Percentiles rank a stretch among this genome's conserved stretches.
Evolutionary conservation across 2,888 invertebrate genomes (phyloP).

Genomic region (Rapana venosa): DNA sequence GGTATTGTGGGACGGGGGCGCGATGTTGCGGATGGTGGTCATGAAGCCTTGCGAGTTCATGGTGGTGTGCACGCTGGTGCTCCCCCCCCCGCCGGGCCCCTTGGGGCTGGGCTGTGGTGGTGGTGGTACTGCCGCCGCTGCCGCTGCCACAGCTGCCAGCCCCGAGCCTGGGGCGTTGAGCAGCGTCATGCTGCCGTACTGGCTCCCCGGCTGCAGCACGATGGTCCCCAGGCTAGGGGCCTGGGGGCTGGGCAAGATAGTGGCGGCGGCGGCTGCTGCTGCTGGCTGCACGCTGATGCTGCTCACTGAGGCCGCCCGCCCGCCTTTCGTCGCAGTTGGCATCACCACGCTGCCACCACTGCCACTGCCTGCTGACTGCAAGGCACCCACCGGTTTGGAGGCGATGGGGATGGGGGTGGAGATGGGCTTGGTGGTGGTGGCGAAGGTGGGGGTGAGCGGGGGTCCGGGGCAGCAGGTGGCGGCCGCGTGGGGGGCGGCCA

Average conservation of each 20-base stretch:
- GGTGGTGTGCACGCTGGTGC: conserved; percentile 42
- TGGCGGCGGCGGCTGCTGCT: no score
- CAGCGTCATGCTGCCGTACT: conserved; percentile 45
- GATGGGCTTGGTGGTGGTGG: conserved; percentile 71
- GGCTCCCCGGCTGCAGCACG: conserved; percentile 48
- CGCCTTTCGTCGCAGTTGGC: conserved; percentile 26
- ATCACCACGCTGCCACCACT: conserved; percentile 5
- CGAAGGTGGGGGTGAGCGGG: conserved; percentile 64
- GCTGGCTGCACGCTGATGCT: conserved; percentile 47
- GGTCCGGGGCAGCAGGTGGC: conserved; percentile 50
- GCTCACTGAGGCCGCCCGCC: conserved; percentile 38
- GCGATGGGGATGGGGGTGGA: conserved; percentile 73
- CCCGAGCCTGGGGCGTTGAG: conserved; percentile 47
- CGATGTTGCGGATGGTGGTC: conserved; percentile 66
- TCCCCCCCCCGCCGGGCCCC: neutral
- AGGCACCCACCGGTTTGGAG: conserved; percentile 63
- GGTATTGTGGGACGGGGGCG: conserved; percentile 58
- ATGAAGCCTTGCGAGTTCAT: conserved; percentile 56
- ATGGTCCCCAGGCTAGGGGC: conserved; percentile 47
- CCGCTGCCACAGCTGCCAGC: conserved; percentile 24
- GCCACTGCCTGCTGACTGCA: neutral
- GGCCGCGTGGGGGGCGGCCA: conserved; percentile 43
- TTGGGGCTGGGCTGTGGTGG: neutral
- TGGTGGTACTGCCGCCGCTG: neutral
- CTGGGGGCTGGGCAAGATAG: conserved; percentile 44